Evolutionary conservation across 2,888 invertebrate species (phyloP).

Genomic region (Timema cristinae): DNA sequence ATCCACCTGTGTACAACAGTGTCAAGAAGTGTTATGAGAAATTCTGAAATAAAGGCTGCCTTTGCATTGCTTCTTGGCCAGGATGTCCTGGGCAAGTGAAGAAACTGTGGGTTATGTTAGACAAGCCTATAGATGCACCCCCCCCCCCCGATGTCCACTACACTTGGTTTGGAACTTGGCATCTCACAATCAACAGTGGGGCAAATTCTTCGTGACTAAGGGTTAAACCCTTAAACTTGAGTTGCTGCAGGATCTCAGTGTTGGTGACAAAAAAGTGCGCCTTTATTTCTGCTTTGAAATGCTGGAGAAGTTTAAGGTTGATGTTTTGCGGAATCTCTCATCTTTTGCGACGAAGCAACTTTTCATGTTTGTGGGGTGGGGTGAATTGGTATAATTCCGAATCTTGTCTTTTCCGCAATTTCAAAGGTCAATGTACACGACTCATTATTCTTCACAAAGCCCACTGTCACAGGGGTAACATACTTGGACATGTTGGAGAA

Average conservation of each 20-base stretch:
- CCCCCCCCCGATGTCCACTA: not conserved
- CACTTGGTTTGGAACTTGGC: not conserved
- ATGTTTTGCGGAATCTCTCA: not conserved
- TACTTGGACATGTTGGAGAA: not conserved
- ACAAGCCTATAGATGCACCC: not conserved
- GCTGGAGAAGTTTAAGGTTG: conserved; percentile 5
- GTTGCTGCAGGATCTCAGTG: conserved; percentile 9
- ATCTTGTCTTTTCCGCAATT: not conserved
- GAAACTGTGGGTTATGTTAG: not conserved
- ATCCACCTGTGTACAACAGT: not conserved
- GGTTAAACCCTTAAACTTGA: conserved; percentile 1
- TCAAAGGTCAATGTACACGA: not conserved
- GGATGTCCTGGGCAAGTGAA: not conserved
- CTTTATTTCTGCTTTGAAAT: conserved; percentile 9
- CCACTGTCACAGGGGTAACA: not conserved
- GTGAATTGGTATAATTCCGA: conserved; percentile 1
- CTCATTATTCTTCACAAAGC: not conserved
- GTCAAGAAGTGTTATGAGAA: not conserved
- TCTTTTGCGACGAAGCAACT: conserved; percentile 4
- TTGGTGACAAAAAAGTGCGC: not conserved
- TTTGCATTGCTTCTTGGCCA: not conserved
- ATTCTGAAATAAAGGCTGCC: not conserved
- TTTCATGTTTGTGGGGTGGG: conserved; percentile 11
- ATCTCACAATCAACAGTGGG: conserved; percentile 1
- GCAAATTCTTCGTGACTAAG: not conserved